phyloP scores from a whole-genome alignment of 2,113 vertebrate species.

The Podiceps cristatus region DNA sequence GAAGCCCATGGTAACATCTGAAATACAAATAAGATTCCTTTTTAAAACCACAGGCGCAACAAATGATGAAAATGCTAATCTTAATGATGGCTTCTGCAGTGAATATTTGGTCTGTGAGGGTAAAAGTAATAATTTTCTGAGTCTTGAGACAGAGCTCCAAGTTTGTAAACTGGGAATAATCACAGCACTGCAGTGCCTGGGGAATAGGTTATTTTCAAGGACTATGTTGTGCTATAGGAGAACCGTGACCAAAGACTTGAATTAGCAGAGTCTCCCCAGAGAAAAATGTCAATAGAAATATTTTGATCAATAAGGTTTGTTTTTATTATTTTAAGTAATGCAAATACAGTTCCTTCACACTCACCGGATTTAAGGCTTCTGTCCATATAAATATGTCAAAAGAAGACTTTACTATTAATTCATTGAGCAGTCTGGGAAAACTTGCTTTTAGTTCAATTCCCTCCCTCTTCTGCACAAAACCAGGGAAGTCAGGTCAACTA shows the following conservation, averaged over 20 bases:
- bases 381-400: background rate
- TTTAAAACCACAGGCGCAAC: background rate
- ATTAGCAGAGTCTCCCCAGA: background rate
- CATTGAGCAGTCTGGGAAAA: background rate
- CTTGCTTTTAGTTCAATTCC: background rate
- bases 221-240: background rate
- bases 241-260: background rate
- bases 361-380: background rate
- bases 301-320: background rate
- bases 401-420: background rate
- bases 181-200: background rate
- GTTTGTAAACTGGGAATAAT: background rate
- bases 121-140: background rate
- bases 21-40: background rate
- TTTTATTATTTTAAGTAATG: background rate
- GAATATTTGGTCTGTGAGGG: background rate
- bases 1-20: background rate
- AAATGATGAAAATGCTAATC: background rate
- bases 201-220: background rate
- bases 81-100: background rate
- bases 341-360: background rate
- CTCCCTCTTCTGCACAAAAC: background rate
- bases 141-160: background rate
- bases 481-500: background rate
- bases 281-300: background rate